Evolutionary conservation across 2,797 vertebrate species (phyloP).

Genomic region (Heteromormyrus szaboi): DNA sequence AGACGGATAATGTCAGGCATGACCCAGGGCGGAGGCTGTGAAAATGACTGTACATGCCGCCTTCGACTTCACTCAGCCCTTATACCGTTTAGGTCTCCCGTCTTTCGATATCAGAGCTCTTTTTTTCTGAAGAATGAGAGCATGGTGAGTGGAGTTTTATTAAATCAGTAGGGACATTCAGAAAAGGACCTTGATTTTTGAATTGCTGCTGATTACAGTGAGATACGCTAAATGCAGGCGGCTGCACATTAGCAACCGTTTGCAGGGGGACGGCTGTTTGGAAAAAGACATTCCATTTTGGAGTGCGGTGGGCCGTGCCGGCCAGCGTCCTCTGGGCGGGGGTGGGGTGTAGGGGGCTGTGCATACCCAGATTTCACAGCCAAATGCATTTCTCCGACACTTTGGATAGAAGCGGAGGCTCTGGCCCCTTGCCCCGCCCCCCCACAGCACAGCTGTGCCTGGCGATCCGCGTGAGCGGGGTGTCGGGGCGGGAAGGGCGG

Average conservation of each 20-base stretch:
- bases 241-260: not conserved
- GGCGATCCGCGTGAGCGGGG: not conserved
- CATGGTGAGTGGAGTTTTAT: not conserved
- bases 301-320: not conserved
- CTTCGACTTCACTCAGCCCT: not conserved
- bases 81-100: not conserved
- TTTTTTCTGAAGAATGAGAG: not conserved
- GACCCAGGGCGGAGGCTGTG: not conserved
- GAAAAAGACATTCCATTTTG: not conserved
- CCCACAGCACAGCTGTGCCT: not conserved
- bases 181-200: not conserved
- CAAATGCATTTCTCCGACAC: not conserved
- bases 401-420: not conserved
- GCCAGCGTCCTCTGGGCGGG: not conserved
- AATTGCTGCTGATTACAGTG: not conserved
- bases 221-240: not conserved
- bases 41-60: not conserved
- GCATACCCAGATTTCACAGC: not conserved
- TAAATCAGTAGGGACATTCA: not conserved
- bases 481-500: not conserved
- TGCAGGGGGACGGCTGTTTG: not conserved
- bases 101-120: not conserved
- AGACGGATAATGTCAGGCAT: conserved; percentile 5
- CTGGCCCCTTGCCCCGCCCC: not conserved
- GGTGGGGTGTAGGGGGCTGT: not conserved